phyloP scores from a whole-genome alignment of 2,888 invertebrate species.

The Antheraea assamensis region DNA sequence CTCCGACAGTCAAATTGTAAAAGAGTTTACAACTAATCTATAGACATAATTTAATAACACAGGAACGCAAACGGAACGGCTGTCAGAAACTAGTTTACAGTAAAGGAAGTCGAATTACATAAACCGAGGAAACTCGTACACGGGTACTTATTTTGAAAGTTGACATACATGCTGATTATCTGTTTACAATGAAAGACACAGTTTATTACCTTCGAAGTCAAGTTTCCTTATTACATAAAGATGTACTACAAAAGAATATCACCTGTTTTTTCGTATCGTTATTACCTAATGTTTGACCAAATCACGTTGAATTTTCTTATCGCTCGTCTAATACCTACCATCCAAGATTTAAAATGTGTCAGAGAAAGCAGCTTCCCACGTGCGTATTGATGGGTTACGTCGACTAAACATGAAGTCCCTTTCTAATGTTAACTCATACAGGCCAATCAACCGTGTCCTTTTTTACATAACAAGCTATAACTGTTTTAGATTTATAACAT shows the following conservation, averaged over 20 bases:
- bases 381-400: too few relatives aligned
- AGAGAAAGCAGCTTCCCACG: too few relatives aligned
- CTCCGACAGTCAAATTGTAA: neutral
- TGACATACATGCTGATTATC: slow-evolving; percentile 6
- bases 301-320: too few relatives aligned
- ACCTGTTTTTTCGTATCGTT: too few relatives aligned
- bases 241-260: neutral
- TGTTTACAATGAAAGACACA: neutral
- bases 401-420: too few relatives aligned
- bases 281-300: too few relatives aligned
- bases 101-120: slow-evolving; percentile 6
- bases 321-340: too few relatives aligned
- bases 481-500: too few relatives aligned
- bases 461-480: too few relatives aligned
- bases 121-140: neutral
- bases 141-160: neutral
- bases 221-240: neutral
- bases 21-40: neutral
- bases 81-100: neutral
- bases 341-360: too few relatives aligned
- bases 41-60: neutral
- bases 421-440: too few relatives aligned
- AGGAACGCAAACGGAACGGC: neutral
- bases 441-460: too few relatives aligned
- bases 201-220: neutral